Conservation (phyloP, 2,888 invertebrate genomes). For the Hololepta plana region DNA sequence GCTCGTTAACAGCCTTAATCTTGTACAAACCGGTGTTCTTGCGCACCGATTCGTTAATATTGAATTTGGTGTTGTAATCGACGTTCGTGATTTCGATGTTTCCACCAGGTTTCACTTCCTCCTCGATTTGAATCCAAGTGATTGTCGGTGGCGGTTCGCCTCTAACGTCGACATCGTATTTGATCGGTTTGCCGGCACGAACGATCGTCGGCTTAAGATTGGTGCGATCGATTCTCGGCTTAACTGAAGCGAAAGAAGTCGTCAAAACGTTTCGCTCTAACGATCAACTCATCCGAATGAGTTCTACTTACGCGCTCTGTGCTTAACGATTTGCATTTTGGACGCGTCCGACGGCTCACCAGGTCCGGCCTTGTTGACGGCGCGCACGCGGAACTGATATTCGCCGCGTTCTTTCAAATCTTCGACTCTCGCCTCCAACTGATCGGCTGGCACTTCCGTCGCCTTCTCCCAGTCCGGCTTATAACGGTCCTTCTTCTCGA, state of each 20-base stretch:
- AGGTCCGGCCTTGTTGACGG: slow-evolving; percentile 85
- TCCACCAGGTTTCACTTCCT: slow-evolving; percentile 51
- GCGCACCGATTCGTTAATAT: slow-evolving; percentile 57
- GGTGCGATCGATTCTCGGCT: slow-evolving; percentile 92
- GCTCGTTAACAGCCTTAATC: slow-evolving; percentile 76
- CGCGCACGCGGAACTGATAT: slow-evolving; percentile 79
- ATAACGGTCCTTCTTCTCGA: slow-evolving; percentile 76
- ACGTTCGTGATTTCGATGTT: slow-evolving; percentile 65
- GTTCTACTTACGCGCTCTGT: slow-evolving; percentile 58
- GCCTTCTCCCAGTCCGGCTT: slow-evolving; percentile 84
- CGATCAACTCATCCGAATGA: slow-evolving; percentile 3
- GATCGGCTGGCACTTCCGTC: slow-evolving; percentile 59
- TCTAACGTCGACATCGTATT: slow-evolving; percentile 81
- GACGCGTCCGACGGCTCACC: slow-evolving; percentile 84
- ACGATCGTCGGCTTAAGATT: slow-evolving; percentile 79
- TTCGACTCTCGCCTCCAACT: slow-evolving; percentile 58
- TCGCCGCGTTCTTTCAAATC: slow-evolving; percentile 81
- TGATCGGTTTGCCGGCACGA: slow-evolving; percentile 80
- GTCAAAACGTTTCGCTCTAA: slow-evolving; percentile 4
- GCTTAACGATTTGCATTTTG: slow-evolving; percentile 73
- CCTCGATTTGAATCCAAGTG: slow-evolving; percentile 74
- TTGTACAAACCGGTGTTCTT: slow-evolving; percentile 82
- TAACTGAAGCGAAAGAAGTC: slow-evolving; percentile 40
- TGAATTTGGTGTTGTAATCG: slow-evolving; percentile 79
- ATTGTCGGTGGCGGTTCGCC: slow-evolving; percentile 93